Evolutionary conservation across 2,888 invertebrate genomes (phyloP).

Genomic region (Ormyrus thymus): DNA sequence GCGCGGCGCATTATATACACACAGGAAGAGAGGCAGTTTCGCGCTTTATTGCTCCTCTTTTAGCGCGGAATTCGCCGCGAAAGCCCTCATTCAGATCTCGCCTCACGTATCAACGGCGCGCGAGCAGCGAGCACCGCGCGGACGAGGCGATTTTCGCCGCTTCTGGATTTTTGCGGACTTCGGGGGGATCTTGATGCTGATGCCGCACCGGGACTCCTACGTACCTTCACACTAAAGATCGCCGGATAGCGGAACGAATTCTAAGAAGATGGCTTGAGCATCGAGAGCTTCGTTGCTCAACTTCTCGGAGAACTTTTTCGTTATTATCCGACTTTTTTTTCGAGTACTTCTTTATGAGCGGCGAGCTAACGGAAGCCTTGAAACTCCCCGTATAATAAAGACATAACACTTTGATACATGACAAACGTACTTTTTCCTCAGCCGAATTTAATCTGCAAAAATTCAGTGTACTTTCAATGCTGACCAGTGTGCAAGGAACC

Average conservation of each 20-base stretch:
- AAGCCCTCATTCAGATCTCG: constrained; percentile 46
- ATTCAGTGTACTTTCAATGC: too few relatives aligned
- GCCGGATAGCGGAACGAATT: constrained; percentile 31
- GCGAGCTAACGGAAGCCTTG: neutral
- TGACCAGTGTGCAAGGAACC: too few relatives aligned
- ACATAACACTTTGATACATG: too few relatives aligned
- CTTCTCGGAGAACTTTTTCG: neutral
- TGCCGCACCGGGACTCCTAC: neutral
- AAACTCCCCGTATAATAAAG: neutral
- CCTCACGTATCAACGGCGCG: constrained; percentile 51
- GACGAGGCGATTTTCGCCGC: constrained; percentile 18
- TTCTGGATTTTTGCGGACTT: constrained; percentile 24
- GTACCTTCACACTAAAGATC: constrained; percentile 41
- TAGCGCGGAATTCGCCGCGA: constrained; percentile 42
- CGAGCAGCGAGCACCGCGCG: neutral
- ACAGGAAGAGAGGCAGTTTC: constrained; percentile 17
- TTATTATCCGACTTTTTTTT: neutral
- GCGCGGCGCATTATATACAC: neutral
- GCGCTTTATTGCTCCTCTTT: constrained; percentile 20
- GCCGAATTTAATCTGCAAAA: neutral
- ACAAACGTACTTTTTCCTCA: neutral
- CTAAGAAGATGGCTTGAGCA: constrained; percentile 41
- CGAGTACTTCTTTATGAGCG: neutral
- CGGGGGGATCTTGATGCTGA: constrained; percentile 36
- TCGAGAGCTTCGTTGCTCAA: constrained; percentile 7